Conservation (phyloP, 2,113 vertebrate species). For the Bos indicus region DNA sequence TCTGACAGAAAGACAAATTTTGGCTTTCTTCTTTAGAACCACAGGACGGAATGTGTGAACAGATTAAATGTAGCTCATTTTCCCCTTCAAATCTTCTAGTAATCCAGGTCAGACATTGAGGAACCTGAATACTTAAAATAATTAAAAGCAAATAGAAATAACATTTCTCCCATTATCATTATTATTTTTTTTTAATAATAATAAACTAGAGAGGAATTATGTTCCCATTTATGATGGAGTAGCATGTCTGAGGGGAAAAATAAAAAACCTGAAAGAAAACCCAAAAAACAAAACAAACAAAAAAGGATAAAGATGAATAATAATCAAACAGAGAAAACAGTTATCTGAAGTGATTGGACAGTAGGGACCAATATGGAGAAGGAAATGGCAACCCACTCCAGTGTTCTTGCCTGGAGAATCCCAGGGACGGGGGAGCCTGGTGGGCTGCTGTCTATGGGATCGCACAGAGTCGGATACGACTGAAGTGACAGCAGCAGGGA, state of each 20-base stretch:
- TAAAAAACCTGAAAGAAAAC: background rate
- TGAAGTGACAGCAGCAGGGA: background rate
- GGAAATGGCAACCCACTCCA: too few species aligned
- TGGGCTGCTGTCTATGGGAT: too few species aligned
- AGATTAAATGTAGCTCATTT: background rate
- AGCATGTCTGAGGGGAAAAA: background rate
- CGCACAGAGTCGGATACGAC: too few species aligned
- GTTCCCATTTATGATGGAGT: background rate
- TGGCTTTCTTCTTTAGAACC: background rate
- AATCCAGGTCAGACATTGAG: background rate
- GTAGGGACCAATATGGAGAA: background rate
- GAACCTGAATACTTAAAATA: background rate
- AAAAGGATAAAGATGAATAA: background rate
- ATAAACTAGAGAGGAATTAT: background rate
- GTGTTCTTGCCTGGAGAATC: too few species aligned
- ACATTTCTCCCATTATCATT: background rate
- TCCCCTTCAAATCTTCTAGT: background rate
- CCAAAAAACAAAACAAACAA: background rate
- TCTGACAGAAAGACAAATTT: background rate
- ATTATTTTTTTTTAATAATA: constrained; percentile 21
- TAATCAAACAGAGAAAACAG: background rate
- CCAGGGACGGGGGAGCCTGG: too few species aligned
- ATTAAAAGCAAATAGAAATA: background rate
- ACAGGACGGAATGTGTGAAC: background rate
- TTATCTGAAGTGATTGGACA: background rate